Evolutionary conservation across 2,888 invertebrate species (phyloP).

Genomic region (Timandra comae): DNA sequence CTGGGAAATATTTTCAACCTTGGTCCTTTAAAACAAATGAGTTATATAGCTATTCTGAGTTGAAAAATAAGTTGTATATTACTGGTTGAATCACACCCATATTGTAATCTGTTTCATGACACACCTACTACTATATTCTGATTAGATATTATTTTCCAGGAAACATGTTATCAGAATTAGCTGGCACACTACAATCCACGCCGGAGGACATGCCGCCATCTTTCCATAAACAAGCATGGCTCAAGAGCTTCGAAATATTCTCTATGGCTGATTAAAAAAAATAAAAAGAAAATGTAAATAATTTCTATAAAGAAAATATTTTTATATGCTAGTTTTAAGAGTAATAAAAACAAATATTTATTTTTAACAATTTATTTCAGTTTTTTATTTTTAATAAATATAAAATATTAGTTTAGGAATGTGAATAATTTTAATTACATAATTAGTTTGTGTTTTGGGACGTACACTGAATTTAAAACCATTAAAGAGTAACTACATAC

Average conservation of each 20-base stretch:
- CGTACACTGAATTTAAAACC: too few species aligned
- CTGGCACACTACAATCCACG: conserved; percentile 38
- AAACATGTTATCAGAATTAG: conserved; percentile 51
- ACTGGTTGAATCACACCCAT: too few species aligned
- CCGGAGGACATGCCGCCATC: conserved; percentile 49
- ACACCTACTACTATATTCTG: too few species aligned
- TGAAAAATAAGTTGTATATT: too few species aligned
- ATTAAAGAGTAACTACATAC: too few species aligned
- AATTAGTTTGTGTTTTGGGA: too few species aligned
- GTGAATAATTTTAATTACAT: too few species aligned
- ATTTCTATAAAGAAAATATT: conserved; percentile 6
- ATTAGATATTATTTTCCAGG: conserved; percentile 34
- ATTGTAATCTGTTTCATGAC: too few species aligned
- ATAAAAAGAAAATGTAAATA: too few species aligned
- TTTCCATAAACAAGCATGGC: conserved; percentile 45
- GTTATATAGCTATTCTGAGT: too few species aligned
- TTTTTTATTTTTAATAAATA: conserved; percentile 11
- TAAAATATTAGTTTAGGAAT: conserved; percentile 5
- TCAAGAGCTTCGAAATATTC: conserved; percentile 50
- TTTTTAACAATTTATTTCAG: conserved; percentile 9
- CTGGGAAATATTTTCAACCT: too few species aligned
- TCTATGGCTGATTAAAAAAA: conserved; percentile 48
- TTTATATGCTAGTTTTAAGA: conserved; percentile 3
- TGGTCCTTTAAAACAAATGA: too few species aligned
- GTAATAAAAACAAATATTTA: conserved; percentile 10